phyloP scores from a whole-genome alignment of 2,888 invertebrate genomes.

The Dascillus cervinus region DNA sequence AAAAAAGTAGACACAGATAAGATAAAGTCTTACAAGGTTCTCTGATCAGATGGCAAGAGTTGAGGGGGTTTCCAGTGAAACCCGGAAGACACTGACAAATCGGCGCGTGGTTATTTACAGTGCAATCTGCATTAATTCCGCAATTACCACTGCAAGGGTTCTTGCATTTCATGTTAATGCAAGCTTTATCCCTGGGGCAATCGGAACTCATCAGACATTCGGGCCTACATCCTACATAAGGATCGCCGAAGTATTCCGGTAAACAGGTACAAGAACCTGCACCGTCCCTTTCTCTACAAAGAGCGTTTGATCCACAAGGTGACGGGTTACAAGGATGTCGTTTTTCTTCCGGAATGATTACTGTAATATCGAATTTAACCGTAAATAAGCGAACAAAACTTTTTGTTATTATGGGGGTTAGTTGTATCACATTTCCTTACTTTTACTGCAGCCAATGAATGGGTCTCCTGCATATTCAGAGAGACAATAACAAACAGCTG shows the following conservation, averaged over 20 bases:
- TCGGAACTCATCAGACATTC: constrained; percentile 85
- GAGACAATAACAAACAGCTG: constrained; percentile 70
- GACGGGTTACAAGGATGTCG: constrained; percentile 70
- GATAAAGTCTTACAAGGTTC: constrained; percentile 34
- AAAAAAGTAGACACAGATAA: constrained; percentile 4
- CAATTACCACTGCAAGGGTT: constrained; percentile 79
- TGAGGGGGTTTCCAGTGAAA: constrained; percentile 71
- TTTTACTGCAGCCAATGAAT: constrained; percentile 59
- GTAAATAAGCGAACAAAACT: too few relatives aligned
- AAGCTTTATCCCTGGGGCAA: constrained; percentile 68
- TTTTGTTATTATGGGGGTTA: constrained; percentile 2
- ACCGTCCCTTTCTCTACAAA: constrained; percentile 73
- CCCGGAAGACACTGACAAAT: constrained; percentile 66
- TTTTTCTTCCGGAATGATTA: constrained; percentile 49
- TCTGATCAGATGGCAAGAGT: constrained; percentile 58
- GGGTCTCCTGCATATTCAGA: constrained; percentile 67
- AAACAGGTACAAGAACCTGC: constrained; percentile 77
- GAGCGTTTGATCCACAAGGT: constrained; percentile 80
- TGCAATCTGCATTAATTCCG: constrained; percentile 76
- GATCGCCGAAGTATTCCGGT: constrained; percentile 78
- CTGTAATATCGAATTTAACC: too few relatives aligned
- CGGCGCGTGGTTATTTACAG: constrained; percentile 75
- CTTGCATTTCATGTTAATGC: constrained; percentile 74
- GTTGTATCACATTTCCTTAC: constrained; percentile 29
- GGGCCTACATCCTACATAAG: constrained; percentile 77